Evolutionary conservation across 1,140 invertebrate genomes (phyloP), one percentile per base, ranked within the genome.

Genomic region (Marisa cornuarietis): DNA sequence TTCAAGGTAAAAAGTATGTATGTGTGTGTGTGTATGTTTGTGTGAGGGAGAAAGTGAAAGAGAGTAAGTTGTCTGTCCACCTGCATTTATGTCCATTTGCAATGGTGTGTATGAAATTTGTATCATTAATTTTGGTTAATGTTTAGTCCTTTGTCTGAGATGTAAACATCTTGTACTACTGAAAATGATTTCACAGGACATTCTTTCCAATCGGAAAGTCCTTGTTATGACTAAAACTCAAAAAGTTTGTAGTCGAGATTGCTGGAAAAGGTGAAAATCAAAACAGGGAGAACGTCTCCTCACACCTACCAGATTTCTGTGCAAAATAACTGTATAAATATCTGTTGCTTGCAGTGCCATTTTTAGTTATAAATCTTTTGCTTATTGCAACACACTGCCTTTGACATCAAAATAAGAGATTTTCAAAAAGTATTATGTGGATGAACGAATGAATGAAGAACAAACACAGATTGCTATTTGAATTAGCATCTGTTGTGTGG

Each of bases 321-420:
- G 31, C 31, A 42, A n/a, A 42, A 42, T 42, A 42, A 42, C 6
- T 42, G 31, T 42, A 42, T 42, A 42, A 42, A 42, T 42, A 5
- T 42, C 31, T 42, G 31, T 42, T 42, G 31, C 31, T 42, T 42
- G 31, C 31, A 2, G 31, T 49, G 71, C 52, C 42, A 16, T 31
- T 71, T 31, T 71, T 31, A 51, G 68, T 69, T n/a, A 26, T n/a
- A 26, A 31, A 26, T n/a, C 4, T n/a, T 69, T n/a, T 69, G 68
- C 42, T n/a, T 69, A 31, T 61, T 22, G 54, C 42, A 22, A 65
- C 62, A 26, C 58, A 76, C 61, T 63, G 62, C 31, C 74, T 62
- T 22, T 24, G 49, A 65, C 65, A 76, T 65, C 58, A 76, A 49
- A 76, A 76, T n/a, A 63, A 76, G 74, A 63, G 62, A 24, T 68